Conservation (phyloP, 1,140 invertebrate genomes). For the Wiebesia pumilae region DNA sequence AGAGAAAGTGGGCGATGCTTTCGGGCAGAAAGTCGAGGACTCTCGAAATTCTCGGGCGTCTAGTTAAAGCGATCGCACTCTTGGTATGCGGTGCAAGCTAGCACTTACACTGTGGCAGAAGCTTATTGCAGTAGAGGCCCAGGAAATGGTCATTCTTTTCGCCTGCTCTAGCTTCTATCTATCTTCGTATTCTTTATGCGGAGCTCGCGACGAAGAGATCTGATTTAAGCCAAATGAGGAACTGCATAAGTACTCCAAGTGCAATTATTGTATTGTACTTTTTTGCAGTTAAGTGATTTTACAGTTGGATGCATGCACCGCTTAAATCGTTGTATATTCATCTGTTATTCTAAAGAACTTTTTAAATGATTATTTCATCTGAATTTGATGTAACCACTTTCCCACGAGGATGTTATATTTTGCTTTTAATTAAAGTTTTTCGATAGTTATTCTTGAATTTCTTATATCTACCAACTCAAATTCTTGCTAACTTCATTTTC, state of each 20-base stretch:
- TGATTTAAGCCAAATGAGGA: neutral
- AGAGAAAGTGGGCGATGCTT: slow-evolving; percentile 35
- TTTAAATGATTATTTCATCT: neutral
- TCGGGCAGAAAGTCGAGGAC: slow-evolving; percentile 33
- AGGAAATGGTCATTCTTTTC: neutral
- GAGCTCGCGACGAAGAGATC: neutral
- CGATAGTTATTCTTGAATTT: neutral
- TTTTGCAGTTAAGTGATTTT: neutral
- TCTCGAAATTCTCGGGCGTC: slow-evolving; percentile 41
- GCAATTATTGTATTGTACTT: neutral
- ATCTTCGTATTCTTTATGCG: neutral
- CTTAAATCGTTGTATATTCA: neutral
- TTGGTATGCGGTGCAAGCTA: neutral
- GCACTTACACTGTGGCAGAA: neutral
- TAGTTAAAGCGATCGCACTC: slow-evolving; percentile 40
- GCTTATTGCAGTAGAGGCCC: slow-evolving; percentile 19
- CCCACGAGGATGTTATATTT: neutral
- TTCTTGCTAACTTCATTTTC: neutral
- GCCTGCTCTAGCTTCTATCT: neutral
- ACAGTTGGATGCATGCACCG: neutral
- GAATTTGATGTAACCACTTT: neutral
- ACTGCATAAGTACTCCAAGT: neutral
- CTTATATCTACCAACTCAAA: neutral
- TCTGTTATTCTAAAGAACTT: neutral
- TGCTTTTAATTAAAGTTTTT: neutral